Base-by-base conservation (phyloP, 2,888 invertebrate species). In the Pandemis heparana region DNA sequence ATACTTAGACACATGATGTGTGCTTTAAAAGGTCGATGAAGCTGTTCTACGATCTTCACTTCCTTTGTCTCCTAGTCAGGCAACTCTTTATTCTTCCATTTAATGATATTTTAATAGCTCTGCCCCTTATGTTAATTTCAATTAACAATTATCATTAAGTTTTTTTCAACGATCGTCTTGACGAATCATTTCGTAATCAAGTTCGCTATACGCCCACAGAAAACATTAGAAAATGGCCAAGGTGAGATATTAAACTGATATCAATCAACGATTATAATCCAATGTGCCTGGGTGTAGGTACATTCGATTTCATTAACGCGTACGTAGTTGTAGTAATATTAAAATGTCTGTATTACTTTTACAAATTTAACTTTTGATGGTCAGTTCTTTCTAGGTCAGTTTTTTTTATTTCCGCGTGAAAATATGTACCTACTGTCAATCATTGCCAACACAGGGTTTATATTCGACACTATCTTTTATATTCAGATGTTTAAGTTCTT, bases 11-110 rank as follows among this genome's bases (percentile, higher is more conserved):
- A 81, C 81, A n/a, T n/a, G 77, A 86, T 87, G 51, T 86, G 87
- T 85, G 23, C 83, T 87, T 88, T 87, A 87, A 86, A 85, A 81
- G 80, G 79, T 75, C 65, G 83, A 88, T 89, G 83, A 87, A 89
- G 89, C 84, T 87, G 87, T 89, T 87, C 82, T 79, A 80, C 79
- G 79, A 77, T 41, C 9, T 41, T 9, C 41, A 41, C 8, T 41
- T 8, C 39, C 5, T 41, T 46, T 46, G 46, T 12, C 46, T 46
- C 0, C 12, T 2, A 5, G 1, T 46, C 41, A 5, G 1, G 12
- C 41, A 53, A 18, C 9, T 6, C 6, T 53, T 18, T 18, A 9
- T 53, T 8, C n/a, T 5, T 51, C 48, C 5, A 5, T 51, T 16
- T 16, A 5, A 51, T 51, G 3, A 6, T 5, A 7, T 51, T 51